Conservation (phyloP, 2,797 vertebrate genomes). For the Takifugu rubripes region DNA sequence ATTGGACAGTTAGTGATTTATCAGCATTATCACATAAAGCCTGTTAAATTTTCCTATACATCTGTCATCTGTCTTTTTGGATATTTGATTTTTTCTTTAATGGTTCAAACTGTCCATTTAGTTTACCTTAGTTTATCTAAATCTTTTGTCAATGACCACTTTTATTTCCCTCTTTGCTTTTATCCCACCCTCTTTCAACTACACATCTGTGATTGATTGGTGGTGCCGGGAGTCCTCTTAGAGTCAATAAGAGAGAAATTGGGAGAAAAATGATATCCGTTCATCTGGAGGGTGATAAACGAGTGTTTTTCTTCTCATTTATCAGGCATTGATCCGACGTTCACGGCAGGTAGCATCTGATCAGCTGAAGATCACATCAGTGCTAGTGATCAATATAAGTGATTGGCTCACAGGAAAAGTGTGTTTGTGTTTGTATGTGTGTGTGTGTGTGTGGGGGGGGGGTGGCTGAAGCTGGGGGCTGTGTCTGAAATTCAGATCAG, state of each 20-base stretch:
- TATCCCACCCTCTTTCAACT: conserved; percentile 49
- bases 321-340: conserved; percentile 73
- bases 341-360: conserved; percentile 74
- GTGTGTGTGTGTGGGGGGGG: conserved; percentile 1
- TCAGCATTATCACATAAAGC: no score
- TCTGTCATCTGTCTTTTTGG: not conserved
- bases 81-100: not conserved
- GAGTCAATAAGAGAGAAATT: conserved; percentile 72
- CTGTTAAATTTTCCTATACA: no score
- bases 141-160: conserved; percentile 54
- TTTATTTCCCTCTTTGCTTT: conserved; percentile 46
- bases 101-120: conserved; percentile 19
- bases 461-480: conserved; percentile 43
- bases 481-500: conserved; percentile 71
- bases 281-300: conserved; percentile 74
- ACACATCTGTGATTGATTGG: conserved; percentile 71
- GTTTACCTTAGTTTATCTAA: conserved; percentile 47
- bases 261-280: conserved; percentile 76
- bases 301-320: conserved; percentile 77
- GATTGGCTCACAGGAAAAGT: conserved; percentile 57
- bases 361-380: conserved; percentile 75
- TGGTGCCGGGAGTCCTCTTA: conserved; percentile 51
- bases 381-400: conserved; percentile 68
- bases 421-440: not conserved
- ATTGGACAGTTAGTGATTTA: no score